A percentile compares a stretch with the other conserved stretches of the same genome.
These are phyloP conservation scores for Halcyon badia DNA, from an alignment of 2,797 vertebrate species.

Conservation along the genomic window DNA sequence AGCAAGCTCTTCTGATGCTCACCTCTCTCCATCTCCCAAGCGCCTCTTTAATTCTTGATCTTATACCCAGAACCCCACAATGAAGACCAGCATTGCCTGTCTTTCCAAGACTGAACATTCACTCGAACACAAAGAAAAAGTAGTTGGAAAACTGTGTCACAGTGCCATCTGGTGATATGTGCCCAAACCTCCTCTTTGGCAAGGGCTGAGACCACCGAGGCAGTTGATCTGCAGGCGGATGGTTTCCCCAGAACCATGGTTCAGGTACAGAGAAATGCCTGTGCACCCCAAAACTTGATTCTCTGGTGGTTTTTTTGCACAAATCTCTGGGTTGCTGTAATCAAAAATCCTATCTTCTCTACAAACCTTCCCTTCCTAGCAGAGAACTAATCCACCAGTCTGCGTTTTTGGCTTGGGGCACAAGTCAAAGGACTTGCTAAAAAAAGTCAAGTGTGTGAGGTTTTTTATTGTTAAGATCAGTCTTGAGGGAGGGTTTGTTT, in stretches of 20 bases:
- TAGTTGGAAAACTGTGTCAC: slow-evolving; percentile 59
- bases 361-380: background rate
- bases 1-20: background rate
- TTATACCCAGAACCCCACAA: background rate
- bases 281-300: accelerated
- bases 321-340: background rate
- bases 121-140: background rate
- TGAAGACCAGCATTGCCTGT: background rate
- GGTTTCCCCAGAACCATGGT: background rate
- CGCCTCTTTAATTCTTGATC: background rate
- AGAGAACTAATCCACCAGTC: background rate
- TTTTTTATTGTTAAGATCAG: background rate
- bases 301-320: background rate
- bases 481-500: background rate
- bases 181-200: background rate
- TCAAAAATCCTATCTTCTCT: background rate
- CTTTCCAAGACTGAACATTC: slow-evolving; percentile 38
- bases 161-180: slow-evolving; percentile 73
- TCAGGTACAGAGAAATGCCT: accelerated
- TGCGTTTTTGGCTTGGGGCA: background rate
- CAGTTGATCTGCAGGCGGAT: background rate
- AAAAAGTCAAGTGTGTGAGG: background rate
- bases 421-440: background rate
- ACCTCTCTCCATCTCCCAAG: background rate
- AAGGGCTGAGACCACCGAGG: background rate